phyloP scores from a whole-genome alignment of 2,888 invertebrate genomes.

The Frankliniella fusca region DNA sequence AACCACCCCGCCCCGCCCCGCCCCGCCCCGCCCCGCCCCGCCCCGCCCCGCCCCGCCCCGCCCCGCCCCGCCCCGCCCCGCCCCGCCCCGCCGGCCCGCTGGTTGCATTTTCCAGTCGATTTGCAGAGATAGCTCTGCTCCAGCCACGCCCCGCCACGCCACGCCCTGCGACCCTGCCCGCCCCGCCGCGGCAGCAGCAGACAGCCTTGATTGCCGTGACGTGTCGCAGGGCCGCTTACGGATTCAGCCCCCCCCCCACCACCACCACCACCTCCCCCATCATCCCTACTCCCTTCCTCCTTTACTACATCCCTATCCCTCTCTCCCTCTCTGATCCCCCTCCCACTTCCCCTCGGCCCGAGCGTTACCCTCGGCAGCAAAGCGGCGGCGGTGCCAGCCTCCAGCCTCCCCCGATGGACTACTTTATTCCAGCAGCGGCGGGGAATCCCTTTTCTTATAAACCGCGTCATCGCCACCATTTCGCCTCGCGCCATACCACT shows the following conservation, averaged over 20 bases:
- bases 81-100: neutral
- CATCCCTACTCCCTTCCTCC: too few species aligned
- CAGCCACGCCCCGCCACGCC: neutral
- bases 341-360: neutral
- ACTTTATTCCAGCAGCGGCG: neutral
- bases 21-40: too few species aligned
- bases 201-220: neutral
- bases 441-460: too few species aligned
- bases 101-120: constrained; percentile 9
- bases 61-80: too few species aligned
- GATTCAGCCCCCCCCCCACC: neutral
- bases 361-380: neutral
- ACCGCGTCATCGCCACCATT: neutral
- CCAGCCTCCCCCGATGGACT: neutral
- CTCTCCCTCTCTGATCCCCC: neutral
- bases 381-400: too few species aligned
- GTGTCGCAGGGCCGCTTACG: neutral
- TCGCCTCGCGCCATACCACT: too few species aligned
- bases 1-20: too few species aligned
- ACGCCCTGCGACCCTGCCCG: neutral
- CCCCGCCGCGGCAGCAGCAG: neutral
- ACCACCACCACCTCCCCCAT: too few species aligned
- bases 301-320: neutral
- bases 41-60: neutral
- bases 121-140: neutral